These are phyloP conservation scores for Apamea epomidion DNA, from an alignment of 2,888 invertebrate genomes.

Conservation along the genomic window DNA sequence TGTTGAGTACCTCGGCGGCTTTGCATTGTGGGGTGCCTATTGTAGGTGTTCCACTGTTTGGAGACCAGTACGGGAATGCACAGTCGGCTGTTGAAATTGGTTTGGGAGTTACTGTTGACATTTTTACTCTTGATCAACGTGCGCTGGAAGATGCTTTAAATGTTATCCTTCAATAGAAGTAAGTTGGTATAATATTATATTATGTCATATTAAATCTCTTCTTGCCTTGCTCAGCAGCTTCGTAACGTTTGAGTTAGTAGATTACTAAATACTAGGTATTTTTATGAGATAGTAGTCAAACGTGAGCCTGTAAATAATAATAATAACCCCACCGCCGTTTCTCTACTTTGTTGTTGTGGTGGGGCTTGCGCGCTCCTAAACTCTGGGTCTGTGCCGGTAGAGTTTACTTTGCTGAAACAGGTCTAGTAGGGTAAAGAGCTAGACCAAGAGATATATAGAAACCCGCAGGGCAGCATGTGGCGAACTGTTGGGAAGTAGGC, in stretches of 20 bases:
- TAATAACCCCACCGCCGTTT: no score
- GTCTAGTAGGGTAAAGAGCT: no score
- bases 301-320: not conserved
- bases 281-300: not conserved
- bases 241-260: not conserved
- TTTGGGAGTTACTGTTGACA: conserved; percentile 82
- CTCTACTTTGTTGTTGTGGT: no score
- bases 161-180: conserved; percentile 64
- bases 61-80: conserved; percentile 89
- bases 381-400: no score
- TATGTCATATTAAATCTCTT: not conserved
- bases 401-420: no score
- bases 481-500: no score
- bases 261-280: not conserved
- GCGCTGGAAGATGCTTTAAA: conserved; percentile 58
- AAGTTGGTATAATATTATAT: conserved; percentile 26
- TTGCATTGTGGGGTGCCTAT: conserved; percentile 82
- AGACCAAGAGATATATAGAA: no score
- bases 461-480: no score
- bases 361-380: no score
- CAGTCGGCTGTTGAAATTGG: conserved; percentile 82
- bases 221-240: not conserved
- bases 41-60: conserved; percentile 88
- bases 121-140: conserved; percentile 57
- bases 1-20: conserved; percentile 88